Evolutionary conservation across 2,888 invertebrate genomes (phyloP).

Genomic region (Tenthredo amoena): DNA sequence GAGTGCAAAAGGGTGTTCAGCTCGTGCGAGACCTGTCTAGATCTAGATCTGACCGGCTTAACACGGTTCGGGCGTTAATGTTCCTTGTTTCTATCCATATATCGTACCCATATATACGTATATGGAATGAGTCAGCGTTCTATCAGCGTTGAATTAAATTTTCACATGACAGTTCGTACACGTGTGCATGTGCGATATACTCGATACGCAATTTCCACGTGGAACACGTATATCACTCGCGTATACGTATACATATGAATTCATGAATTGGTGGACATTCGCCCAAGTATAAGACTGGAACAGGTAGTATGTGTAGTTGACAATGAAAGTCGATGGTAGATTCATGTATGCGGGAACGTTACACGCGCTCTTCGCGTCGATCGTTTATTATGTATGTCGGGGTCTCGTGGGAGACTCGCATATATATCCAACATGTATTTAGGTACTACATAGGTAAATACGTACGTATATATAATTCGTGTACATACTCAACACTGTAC

Average conservation of each 20-base stretch:
- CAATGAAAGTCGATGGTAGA: slow-evolving; percentile 15
- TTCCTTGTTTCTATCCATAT: not conserved
- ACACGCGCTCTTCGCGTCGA: not conserved
- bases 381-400: not conserved
- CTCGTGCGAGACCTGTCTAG: not conserved
- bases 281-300: not conserved
- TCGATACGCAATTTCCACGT: not conserved
- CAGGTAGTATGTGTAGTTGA: not conserved
- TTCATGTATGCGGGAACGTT: slow-evolving; percentile 31
- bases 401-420: not conserved
- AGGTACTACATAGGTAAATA: not conserved
- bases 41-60: slow-evolving; percentile 27
- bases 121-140: not conserved
- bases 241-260: not conserved
- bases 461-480: too few relatives aligned
- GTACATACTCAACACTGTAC: not conserved
- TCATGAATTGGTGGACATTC: not conserved
- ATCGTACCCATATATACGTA: not conserved
- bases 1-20: slow-evolving; percentile 12
- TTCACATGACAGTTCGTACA: slow-evolving; percentile 4
- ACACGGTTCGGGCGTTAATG: not conserved
- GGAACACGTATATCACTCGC: not conserved
- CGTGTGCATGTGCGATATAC: not conserved
- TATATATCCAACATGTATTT: not conserved
- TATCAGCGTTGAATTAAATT: slow-evolving; percentile 18